Evolutionary conservation across 2,888 invertebrate species (phyloP), one percentile per base, ranked within the genome.

Genomic region (Boloria euphrosyne): DNA sequence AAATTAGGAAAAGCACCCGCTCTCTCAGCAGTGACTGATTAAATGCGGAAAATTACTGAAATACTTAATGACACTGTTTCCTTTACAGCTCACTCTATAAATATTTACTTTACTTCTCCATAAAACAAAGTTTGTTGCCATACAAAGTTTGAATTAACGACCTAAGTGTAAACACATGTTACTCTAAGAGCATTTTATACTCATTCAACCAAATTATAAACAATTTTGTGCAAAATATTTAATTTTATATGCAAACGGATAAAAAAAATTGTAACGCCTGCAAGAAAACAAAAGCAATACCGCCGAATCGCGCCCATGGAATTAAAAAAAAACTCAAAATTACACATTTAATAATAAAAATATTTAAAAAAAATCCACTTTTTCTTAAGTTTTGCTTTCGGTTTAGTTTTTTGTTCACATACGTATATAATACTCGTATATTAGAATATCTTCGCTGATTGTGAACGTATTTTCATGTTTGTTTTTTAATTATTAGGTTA

Each of bases 1-100:
- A 88, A 89, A 89, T 89, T 89, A 87, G 85, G 85, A 76, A 85
- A 85, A 85, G 80, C 84, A 82, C 75, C 83, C 83, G 74, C 72
- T 75, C 77, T 78, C 77, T 78, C 77, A 83, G 83, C 82, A 84
- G 86, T 83, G 83, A 80, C 83, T 85, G 87, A 89, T 89, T 87
- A 88, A 82, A 81, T 75, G 80, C 81, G 83, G 85, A 84, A 87
- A 89, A 90, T 89, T 84, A 83, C 85, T 82, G 83, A 86, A 84
- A 84, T 82, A 83, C 85, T 83, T 84, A 80, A 85, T 81, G 84
- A 82, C 81, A 76, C 67, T 69, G 74, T 77, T 76, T 65, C 68
- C 67, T 68, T 73, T 70, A 68, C 70, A 64, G 49, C 67, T 50
- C 57, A 60, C 69, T 74, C 73, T 74, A 80, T 84, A 83, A 85